These are phyloP conservation scores for Anisognathus igniventris DNA, from an alignment of 2,797 vertebrate species.

Conservation along the genomic window DNA sequence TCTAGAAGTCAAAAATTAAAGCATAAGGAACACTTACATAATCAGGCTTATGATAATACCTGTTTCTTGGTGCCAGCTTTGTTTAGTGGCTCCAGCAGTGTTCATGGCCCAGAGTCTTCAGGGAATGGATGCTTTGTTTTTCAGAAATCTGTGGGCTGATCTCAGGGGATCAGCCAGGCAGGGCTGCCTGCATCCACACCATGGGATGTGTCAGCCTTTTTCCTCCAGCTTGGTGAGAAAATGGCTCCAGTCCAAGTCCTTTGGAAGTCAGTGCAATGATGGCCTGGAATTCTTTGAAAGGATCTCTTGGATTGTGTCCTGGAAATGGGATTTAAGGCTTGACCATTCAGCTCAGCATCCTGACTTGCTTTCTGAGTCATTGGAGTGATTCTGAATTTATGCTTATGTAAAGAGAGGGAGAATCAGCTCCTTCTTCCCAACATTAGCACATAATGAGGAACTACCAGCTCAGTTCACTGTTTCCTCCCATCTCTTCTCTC, in stretches of 20 bases:
- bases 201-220: neutral
- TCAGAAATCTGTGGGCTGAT: neutral
- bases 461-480: neutral
- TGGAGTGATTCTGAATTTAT: neutral
- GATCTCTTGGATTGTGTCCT: neutral
- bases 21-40: neutral
- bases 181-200: neutral
- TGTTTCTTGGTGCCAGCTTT: neutral
- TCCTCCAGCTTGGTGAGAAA: neutral
- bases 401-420: neutral
- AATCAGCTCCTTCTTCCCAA: neutral
- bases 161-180: neutral
- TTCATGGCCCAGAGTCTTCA: neutral
- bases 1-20: neutral
- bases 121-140: conserved; percentile 8
- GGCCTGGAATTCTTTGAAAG: neutral
- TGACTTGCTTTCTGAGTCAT: neutral
- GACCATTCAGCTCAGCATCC: neutral
- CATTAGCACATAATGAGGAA: neutral
- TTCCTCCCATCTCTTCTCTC: neutral
- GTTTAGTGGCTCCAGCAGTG: neutral
- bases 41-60: neutral
- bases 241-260: neutral
- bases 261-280: neutral
- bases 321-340: neutral